phyloP scores from a whole-genome alignment of 2,797 vertebrate genomes.

The Eospalax fontanierii region DNA sequence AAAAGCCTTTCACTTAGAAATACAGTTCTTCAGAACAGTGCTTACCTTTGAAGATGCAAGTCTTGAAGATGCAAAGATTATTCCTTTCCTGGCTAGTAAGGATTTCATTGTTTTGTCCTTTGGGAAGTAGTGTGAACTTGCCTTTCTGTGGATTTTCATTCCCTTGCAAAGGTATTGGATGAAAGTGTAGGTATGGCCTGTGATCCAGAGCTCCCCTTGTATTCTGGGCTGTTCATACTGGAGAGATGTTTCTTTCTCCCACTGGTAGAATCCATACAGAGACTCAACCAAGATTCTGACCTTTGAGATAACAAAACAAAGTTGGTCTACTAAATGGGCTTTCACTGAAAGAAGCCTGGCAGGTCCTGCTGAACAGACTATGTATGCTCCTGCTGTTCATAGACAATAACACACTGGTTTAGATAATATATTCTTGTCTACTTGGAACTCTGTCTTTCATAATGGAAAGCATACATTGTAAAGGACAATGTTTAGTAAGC shows the following conservation, averaged over 20 bases:
- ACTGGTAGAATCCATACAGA: not conserved
- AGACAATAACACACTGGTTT: not conserved
- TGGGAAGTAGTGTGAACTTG: not conserved
- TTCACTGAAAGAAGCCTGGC: not conserved
- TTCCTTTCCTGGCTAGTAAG: slow-evolving; percentile 30
- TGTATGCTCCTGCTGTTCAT: not conserved
- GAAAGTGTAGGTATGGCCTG: not conserved
- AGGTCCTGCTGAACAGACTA: not conserved
- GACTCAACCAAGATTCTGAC: not conserved
- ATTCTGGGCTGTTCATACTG: not conserved
- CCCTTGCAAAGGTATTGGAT: not conserved
- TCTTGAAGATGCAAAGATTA: not conserved
- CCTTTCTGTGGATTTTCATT: not conserved
- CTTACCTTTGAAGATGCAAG: slow-evolving; percentile 6
- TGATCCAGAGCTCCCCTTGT: not conserved
- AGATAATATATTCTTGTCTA: not conserved
- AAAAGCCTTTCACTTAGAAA: slow-evolving; percentile 57
- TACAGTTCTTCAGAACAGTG: not conserved
- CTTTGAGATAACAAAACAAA: not conserved
- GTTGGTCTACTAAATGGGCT: not conserved
- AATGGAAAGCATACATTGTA: not conserved
- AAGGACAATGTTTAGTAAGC: slow-evolving; percentile 38
- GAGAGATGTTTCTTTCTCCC: not conserved
- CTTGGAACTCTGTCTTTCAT: not conserved
- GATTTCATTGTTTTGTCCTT: not conserved